Base-by-base conservation (phyloP, 2,888 invertebrate genomes). In the Brachypterus glaber region DNA sequence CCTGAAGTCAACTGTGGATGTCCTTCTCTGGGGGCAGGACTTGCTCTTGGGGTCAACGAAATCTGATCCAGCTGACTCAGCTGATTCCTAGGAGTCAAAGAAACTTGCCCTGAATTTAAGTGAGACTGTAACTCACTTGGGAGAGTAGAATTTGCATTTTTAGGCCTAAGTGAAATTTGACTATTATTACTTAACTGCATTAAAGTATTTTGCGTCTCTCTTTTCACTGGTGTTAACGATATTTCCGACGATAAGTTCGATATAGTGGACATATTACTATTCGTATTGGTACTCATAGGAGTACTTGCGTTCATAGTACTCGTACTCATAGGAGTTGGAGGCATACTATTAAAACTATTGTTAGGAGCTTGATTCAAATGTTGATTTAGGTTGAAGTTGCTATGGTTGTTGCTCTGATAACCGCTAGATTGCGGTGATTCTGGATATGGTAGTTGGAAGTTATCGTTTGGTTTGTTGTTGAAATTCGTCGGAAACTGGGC, bases 241-340 rank as follows among this genome's bases (percentile, higher is more conserved):
- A 53, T 53, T 15, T 48, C 53, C 1, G 54, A 52, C 5, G 54
- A 47, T 12, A 54, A 39, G 37, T 47, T 46, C 0, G 52, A 46
- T 14, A 51, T 37, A 36, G 36, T 30, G 30, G 44, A 16, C 34
- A 41, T 21, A 30, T 41, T 33, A 40, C 35, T 43, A 24, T 30
- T 38, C 5, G 44, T 36, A 1, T 48, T 45, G 8, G 47, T 38
- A n/a, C n/a, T n/a, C n/a, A n/a, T n/a, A n/a, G n/a, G n/a, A n/a
- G n/a, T n/a, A n/a, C n/a, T n/a, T n/a, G n/a, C n/a, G n/a, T n/a
- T n/a, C n/a, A n/a, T n/a, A n/a, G n/a, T n/a, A n/a, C n/a, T n/a
- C n/a, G n/a, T n/a, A n/a, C n/a, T n/a, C n/a, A n/a, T n/a, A n/a
- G 44, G 42, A 26, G 42, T 44, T 27, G 48, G 51, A 29, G 45